Conservation (phyloP, 1,140 invertebrate species). For the Pseudomyrmex sp. region DNA sequence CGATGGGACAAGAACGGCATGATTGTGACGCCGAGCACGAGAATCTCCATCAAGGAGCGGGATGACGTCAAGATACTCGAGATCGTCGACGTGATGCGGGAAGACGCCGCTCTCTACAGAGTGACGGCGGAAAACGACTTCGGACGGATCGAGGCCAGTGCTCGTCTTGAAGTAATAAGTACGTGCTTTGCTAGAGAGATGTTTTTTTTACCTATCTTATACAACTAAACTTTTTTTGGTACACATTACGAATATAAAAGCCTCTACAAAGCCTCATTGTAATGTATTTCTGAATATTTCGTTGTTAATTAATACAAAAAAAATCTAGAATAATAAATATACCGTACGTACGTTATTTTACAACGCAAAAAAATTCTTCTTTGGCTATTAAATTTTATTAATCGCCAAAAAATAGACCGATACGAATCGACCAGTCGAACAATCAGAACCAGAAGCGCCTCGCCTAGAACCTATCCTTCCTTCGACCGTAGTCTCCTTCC, state of each 20-base stretch:
- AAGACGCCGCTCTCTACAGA: constrained; percentile 93
- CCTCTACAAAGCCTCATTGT: too few species aligned
- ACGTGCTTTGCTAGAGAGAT: constrained; percentile 71
- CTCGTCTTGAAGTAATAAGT: constrained; percentile 92
- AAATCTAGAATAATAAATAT: too few species aligned
- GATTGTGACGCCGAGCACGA: constrained; percentile 87
- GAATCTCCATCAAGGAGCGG: constrained; percentile 90
- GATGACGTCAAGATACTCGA: constrained; percentile 92
- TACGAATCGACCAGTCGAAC: constrained; percentile 79
- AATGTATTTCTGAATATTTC: constrained; percentile 22
- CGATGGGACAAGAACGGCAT: constrained; percentile 93
- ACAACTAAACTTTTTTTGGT: too few species aligned
- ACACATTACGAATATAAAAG: too few species aligned
- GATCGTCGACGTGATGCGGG: constrained; percentile 90
- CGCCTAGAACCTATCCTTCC: constrained; percentile 82
- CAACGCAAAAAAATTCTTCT: background rate
- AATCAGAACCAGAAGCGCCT: constrained; percentile 83
- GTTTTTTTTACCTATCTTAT: background rate
- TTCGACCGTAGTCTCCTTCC: constrained; percentile 82
- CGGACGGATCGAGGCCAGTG: constrained; percentile 92
- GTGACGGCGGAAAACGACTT: constrained; percentile 93
- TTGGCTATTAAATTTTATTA: constrained; percentile 34
- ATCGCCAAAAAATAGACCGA: constrained; percentile 66
- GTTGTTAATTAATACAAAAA: background rate
- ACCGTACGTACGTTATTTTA: too few species aligned